Evolutionary conservation across 2,888 invertebrate species (phyloP).

Genomic region (Reticulitermes lucifugus): DNA sequence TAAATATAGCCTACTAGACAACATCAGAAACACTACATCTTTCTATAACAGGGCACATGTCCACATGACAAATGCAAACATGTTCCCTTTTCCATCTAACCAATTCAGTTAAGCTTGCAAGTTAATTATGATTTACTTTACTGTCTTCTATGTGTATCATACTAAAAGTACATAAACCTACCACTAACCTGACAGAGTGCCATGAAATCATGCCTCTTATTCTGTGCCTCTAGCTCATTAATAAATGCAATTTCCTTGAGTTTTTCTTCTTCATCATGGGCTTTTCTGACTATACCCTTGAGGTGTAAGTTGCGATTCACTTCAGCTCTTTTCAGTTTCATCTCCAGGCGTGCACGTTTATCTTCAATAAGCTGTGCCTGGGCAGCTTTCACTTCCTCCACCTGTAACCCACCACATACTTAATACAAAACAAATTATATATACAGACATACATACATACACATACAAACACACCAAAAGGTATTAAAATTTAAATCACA

Average conservation of each 20-base stretch:
- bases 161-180: not conserved
- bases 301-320: constrained; percentile 89
- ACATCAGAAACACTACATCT: no score
- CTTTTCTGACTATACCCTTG: constrained; percentile 89
- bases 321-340: constrained; percentile 84
- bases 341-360: constrained; percentile 76
- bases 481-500: no score
- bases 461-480: no score
- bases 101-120: no score
- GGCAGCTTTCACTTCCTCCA: constrained; percentile 75
- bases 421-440: no score
- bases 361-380: constrained; percentile 89
- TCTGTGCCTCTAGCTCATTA: constrained; percentile 94
- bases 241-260: constrained; percentile 98
- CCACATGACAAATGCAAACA: no score
- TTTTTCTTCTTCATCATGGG: constrained; percentile 97
- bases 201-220: constrained; percentile 91
- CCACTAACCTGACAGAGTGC: constrained; percentile 75
- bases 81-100: no score
- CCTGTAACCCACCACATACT: constrained; percentile 58
- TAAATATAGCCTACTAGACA: no score
- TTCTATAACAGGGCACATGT: no score
- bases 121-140: no score
- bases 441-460: no score
- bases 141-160: no score